Base-by-base conservation (phyloP, 2,888 invertebrate species). In the Emmelina monodactyla region DNA sequence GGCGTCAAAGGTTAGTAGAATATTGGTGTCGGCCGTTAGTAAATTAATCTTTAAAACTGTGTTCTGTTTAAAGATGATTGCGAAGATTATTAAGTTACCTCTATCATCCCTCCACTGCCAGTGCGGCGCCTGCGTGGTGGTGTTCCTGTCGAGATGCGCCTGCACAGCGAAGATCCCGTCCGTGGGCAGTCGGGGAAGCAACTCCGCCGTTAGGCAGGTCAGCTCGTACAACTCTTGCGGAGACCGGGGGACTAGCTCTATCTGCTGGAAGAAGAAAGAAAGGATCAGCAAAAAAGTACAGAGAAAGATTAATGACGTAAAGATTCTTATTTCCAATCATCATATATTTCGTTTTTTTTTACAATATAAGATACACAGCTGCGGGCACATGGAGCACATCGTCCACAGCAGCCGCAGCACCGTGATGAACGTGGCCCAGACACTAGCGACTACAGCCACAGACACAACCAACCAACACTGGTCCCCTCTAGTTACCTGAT, bases 101-200 rank as follows among this genome's bases (percentile, higher is more conserved):
- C 94, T 85, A 68, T 97, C 97, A 64, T 97, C 97, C 35, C 94
- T 85, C 97, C 97, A 98, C 68, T 97, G 96, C 98, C 98, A 98
- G 46, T 91, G 87, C 2, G 95, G 91, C 42, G 90, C 86, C 59
- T 94, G 93, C 5, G 86, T 83, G 15, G 84, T 81, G 58, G 84
- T 86, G 28, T 91, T 88, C 25, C 90, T 82, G 65, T 92, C 91
- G 40, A 97, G 83, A 51, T 95, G 83, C 31, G 88, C 84, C 76
- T 98, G 97, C 38, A 98, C 95, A 32, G 91, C 85, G 79, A 98
- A 99, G 51, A 98, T 91, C 7, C 97, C 97, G 68, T 97, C 96
- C 1, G 88, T 87, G 1, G 98, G 98, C 50, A 99, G 82, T 29
- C 93, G 91, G 28, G 98, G 98, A 92, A 99, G 93, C 47, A 99